phyloP scores from a whole-genome alignment of 2,888 invertebrate genomes.

The Cotesia congregata region DNA sequence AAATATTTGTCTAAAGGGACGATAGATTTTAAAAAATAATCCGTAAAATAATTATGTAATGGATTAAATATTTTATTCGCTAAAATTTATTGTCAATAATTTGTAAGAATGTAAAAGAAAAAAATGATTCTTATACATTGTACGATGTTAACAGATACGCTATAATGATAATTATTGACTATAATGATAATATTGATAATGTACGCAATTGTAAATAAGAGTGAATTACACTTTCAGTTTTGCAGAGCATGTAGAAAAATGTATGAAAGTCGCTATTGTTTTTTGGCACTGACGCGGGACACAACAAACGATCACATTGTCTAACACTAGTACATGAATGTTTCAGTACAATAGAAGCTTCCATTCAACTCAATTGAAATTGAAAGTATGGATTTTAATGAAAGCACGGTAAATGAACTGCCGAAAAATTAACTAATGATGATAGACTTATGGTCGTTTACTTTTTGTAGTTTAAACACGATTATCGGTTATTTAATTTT shows the following conservation, averaged over 20 bases:
- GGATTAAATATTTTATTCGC: neutral
- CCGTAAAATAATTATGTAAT: neutral
- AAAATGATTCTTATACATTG: neutral
- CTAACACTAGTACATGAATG: constrained; percentile 6
- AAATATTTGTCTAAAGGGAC: neutral
- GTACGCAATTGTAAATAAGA: constrained; percentile 61
- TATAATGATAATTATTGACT: constrained; percentile 23
- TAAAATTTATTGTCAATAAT: neutral
- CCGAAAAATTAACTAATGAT: constrained; percentile 30
- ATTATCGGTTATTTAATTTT: constrained; percentile 46
- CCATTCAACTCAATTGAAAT: constrained; percentile 35
- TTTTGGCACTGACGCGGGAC: neutral
- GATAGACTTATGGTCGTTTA: constrained; percentile 41
- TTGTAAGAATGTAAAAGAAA: no score
- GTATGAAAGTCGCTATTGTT: constrained; percentile 26
- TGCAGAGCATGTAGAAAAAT: constrained; percentile 27
- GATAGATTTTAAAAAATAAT: neutral
- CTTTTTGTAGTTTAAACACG: constrained; percentile 50
- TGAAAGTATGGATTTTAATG: constrained; percentile 41
- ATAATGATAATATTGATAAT: neutral
- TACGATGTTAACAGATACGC: neutral
- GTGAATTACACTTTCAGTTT: constrained; percentile 60
- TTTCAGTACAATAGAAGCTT: constrained; percentile 45
- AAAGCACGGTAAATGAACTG: constrained; percentile 39
- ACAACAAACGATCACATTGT: neutral